phyloP scores from a whole-genome alignment of 2,888 invertebrate species.

The Apotomis capreana region DNA sequence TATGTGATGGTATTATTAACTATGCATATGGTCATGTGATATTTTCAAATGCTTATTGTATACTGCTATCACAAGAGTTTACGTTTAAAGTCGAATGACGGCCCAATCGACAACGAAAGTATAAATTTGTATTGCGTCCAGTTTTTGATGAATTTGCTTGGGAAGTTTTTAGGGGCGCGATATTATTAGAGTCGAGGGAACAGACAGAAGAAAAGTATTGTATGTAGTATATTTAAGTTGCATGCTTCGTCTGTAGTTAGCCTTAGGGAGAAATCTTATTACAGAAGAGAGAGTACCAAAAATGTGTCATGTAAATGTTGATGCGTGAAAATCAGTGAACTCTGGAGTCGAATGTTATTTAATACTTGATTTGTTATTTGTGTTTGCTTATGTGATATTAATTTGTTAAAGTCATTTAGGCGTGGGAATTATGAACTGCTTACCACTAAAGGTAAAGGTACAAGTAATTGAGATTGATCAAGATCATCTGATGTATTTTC shows the following conservation, averaged over 20 bases:
- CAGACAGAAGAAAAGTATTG: constrained; percentile 31
- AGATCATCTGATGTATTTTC: background rate
- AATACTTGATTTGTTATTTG: constrained; percentile 37
- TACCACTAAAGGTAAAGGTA: background rate
- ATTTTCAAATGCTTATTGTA: constrained; percentile 30
- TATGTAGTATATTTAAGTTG: constrained; percentile 36
- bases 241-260: constrained; percentile 32
- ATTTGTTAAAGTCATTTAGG: constrained; percentile 34
- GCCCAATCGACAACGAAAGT: constrained; percentile 41
- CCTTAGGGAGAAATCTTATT: constrained; percentile 34
- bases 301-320: constrained; percentile 39
- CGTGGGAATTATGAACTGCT: constrained; percentile 3
- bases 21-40: constrained; percentile 39
- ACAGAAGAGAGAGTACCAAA: constrained; percentile 38
- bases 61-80: constrained; percentile 19
- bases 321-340: constrained; percentile 31
- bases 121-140: constrained; percentile 42
- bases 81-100: constrained; percentile 24
- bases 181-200: constrained; percentile 16
- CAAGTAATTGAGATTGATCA: constrained; percentile 1
- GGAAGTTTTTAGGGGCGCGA: constrained; percentile 18
- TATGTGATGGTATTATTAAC: constrained; percentile 35
- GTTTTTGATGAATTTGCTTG: constrained; percentile 40
- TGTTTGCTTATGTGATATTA: constrained; percentile 42
- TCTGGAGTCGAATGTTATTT: constrained; percentile 28